A percentile compares a stretch with the other conserved stretches of the same genome.
Evolutionary conservation across 2,113 vertebrate genomes (phyloP).

Genomic region (Gobiocypris rarus): DNA sequence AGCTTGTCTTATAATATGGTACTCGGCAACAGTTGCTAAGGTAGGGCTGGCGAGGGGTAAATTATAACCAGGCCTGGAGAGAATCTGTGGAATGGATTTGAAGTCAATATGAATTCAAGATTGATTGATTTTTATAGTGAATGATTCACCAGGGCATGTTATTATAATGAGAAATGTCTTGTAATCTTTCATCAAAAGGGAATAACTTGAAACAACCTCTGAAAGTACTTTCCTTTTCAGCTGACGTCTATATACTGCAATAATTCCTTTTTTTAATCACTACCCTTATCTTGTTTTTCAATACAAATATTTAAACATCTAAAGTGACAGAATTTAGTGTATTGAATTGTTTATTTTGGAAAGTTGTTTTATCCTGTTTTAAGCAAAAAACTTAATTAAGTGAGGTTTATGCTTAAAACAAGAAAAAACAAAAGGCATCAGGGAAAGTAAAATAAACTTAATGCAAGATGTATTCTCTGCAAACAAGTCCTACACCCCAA

Average conservation of each 20-base stretch:
- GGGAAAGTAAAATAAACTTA: neutral
- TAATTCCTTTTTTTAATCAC: neutral
- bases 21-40: neutral
- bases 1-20: neutral
- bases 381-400: neutral
- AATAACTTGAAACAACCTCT: neutral
- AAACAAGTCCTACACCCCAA: neutral
- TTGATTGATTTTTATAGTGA: neutral
- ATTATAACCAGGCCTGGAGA: slow-evolving; percentile 5
- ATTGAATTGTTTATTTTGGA: neutral
- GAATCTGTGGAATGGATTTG: neutral
- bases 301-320: neutral
- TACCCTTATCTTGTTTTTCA: neutral
- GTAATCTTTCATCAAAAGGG: neutral
- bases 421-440: neutral
- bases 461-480: neutral
- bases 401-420: neutral
- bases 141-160: neutral
- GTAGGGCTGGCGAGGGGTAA: neutral
- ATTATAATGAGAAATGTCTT: neutral
- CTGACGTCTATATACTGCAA: neutral
- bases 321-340: neutral
- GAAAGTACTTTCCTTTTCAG: neutral
- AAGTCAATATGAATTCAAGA: neutral
- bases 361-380: neutral